Percentiles rank a stretch among this genome's conserved stretches.
These are phyloP conservation scores for Mionectes macconnelli DNA, from an alignment of 2,113 vertebrate species.

Conservation along the genomic window DNA sequence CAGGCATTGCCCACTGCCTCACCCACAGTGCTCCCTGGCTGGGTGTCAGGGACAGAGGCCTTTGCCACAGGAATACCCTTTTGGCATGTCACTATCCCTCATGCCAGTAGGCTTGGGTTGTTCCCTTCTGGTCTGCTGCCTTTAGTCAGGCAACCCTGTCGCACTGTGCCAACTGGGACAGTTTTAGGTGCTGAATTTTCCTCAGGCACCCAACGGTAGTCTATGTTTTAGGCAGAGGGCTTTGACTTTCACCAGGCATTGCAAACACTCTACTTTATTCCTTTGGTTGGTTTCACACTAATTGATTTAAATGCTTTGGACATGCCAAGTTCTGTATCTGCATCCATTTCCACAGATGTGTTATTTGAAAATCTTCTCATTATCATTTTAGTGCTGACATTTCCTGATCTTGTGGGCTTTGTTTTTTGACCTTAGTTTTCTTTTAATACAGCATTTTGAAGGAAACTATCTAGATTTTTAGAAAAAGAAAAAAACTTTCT, in stretches of 20 bases:
- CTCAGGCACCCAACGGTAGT: neutral
- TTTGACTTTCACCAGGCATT: neutral
- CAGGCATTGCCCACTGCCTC: neutral
- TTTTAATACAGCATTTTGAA: neutral
- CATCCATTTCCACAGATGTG: neutral
- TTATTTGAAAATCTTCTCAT: neutral
- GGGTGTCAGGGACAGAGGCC: neutral
- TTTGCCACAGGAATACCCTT: neutral
- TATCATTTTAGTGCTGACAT: neutral
- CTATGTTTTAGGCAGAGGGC: neutral
- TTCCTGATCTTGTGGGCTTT: neutral
- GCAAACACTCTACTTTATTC: neutral
- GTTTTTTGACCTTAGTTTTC: neutral
- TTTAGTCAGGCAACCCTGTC: neutral
- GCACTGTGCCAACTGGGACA: rapidly evolving
- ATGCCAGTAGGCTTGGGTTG: neutral
- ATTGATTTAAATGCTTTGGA: neutral
- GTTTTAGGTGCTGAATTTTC: neutral
- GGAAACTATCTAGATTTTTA: neutral
- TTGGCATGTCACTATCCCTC: neutral
- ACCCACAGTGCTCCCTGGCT: neutral
- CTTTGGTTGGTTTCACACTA: neutral
- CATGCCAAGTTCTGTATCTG: neutral
- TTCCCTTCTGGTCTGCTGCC: neutral
- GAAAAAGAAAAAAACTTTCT: neutral